Conservation (phyloP, 2,888 invertebrate genomes). For the Agrotis segetum region DNA sequence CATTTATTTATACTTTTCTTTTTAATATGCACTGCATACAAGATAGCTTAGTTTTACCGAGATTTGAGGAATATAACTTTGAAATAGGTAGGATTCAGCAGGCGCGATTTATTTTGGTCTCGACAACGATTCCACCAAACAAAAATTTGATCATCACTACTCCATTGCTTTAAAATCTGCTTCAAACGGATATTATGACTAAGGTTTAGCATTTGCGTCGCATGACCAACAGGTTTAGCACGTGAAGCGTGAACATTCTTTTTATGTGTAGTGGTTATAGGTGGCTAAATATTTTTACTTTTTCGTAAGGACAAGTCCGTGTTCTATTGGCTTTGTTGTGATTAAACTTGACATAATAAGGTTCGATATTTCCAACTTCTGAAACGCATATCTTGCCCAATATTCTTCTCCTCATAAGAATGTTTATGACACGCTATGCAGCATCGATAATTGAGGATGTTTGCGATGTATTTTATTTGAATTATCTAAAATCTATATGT, state of each 20-base stretch:
- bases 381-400: background rate
- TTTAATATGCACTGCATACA: background rate
- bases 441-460: background rate
- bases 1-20: background rate
- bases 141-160: background rate
- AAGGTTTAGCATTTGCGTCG: background rate
- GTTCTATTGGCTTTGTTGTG: slow-evolving; percentile 21
- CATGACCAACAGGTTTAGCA: background rate
- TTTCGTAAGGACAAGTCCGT: slow-evolving; percentile 17
- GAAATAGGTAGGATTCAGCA: slow-evolving; percentile 2
- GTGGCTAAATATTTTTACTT: background rate
- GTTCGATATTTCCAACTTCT: background rate
- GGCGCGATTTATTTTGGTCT: slow-evolving; percentile 2
- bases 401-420: background rate
- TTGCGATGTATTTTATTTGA: background rate
- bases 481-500: background rate
- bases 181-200: background rate
- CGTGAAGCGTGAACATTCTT: slow-evolving; percentile 2
- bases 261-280: background rate
- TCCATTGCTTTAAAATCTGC: background rate
- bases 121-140: slow-evolving; percentile 10
- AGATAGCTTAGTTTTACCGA: slow-evolving; percentile 11
- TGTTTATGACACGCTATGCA: background rate
- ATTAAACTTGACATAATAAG: slow-evolving; percentile 5
- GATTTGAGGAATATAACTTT: slow-evolving; percentile 45